These are phyloP conservation scores for Alloplasta piceator DNA, from an alignment of 2,888 invertebrate species.

Conservation along the genomic window DNA sequence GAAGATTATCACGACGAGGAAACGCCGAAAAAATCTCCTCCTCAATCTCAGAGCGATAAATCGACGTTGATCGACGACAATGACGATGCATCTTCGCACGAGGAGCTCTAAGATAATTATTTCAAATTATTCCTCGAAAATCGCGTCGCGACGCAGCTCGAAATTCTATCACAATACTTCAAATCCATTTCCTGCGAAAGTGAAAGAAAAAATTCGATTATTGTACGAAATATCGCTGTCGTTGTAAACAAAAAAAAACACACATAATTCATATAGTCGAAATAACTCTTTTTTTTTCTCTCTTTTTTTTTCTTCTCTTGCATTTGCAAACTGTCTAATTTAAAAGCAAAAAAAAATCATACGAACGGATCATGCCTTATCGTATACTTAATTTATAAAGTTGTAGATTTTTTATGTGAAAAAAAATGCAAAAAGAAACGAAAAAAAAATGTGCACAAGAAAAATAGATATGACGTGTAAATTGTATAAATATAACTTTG, in stretches of 20 bases:
- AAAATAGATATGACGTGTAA: slow-evolving; percentile 32
- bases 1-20: slow-evolving; percentile 76
- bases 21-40: slow-evolving; percentile 67
- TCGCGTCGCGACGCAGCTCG: not conserved
- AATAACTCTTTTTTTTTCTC: slow-evolving; percentile 10
- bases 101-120: slow-evolving; percentile 74
- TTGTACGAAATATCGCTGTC: slow-evolving; percentile 19
- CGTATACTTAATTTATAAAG: slow-evolving; percentile 25
- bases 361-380: slow-evolving; percentile 31
- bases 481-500: slow-evolving; percentile 54
- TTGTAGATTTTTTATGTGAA: slow-evolving; percentile 48
- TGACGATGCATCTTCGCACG: slow-evolving; percentile 69
- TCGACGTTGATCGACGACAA: slow-evolving; percentile 59
- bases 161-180: slow-evolving; percentile 8
- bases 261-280: slow-evolving; percentile 17
- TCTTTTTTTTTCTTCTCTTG: slow-evolving; percentile 15
- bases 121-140: not conserved
- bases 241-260: slow-evolving; percentile 24
- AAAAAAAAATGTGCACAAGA: too few species aligned
- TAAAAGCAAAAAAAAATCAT: slow-evolving; percentile 1
- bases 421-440: slow-evolving; percentile 45
- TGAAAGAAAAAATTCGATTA: not conserved
- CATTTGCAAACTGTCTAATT: slow-evolving; percentile 31
- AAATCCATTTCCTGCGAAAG: not conserved
- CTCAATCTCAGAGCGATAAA: slow-evolving; percentile 68